A percentile compares a stretch with the other conserved stretches of the same genome.
These are phyloP conservation scores for Neotoma lepida DNA, from an alignment of 2,113 vertebrate species.

Conservation along the genomic window DNA sequence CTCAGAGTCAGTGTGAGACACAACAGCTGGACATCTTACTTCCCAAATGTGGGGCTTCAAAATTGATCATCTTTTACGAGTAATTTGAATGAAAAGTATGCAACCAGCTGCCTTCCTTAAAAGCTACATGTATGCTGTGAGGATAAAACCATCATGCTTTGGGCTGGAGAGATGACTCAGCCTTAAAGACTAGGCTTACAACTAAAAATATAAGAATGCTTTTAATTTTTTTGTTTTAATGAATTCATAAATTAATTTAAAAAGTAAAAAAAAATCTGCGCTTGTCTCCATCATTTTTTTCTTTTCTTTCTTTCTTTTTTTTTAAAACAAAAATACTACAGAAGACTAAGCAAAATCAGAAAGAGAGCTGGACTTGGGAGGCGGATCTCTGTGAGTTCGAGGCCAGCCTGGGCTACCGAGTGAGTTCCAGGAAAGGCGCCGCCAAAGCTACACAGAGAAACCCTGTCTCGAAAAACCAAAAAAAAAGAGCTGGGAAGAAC, in stretches of 20 bases:
- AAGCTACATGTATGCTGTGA: constrained; percentile 69
- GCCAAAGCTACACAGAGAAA: too few species aligned
- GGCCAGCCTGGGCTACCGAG: too few species aligned
- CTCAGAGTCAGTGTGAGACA: not conserved
- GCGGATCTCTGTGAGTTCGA: too few species aligned
- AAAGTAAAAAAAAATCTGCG: constrained; percentile 51
- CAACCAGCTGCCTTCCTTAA: not conserved
- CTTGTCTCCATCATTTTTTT: not conserved
- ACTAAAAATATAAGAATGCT: not conserved
- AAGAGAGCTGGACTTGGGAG: constrained; percentile 48
- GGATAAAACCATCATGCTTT: constrained; percentile 70
- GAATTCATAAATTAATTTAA: constrained; percentile 54
- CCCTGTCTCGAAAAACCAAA: too few species aligned
- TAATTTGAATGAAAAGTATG: not conserved
- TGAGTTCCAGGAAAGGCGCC: too few species aligned
- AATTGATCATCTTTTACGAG: not conserved
- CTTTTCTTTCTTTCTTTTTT: not conserved
- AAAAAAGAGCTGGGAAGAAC: constrained; percentile 38
- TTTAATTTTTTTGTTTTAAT: constrained; percentile 58
- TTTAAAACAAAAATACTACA: constrained; percentile 76
- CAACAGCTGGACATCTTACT: not conserved
- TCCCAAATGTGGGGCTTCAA: not conserved
- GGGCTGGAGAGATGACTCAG: not conserved
- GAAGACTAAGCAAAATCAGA: constrained; percentile 71
- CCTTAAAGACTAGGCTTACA: not conserved